Percentiles rank a stretch among this genome's conserved stretches.
Conservation (phyloP, 2,888 invertebrate genomes). For the Crocallis elinguaria region DNA sequence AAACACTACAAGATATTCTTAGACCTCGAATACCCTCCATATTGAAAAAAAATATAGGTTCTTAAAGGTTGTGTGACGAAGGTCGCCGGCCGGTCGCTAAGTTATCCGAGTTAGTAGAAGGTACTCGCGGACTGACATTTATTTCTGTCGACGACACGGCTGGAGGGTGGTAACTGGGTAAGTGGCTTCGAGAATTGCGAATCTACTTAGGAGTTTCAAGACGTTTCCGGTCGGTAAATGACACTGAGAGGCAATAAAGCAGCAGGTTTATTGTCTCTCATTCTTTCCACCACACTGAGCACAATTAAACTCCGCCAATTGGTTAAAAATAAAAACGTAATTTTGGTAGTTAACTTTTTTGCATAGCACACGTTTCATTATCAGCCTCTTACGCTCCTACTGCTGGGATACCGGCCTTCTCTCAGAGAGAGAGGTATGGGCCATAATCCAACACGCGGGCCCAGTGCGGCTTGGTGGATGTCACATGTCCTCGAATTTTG, state of each 20-base stretch:
- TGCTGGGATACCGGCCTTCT: too few relatives aligned
- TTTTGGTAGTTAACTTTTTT: too few relatives aligned
- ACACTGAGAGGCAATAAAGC: constrained; percentile 8
- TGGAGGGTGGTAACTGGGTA: constrained; percentile 42
- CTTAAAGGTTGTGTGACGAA: constrained; percentile 23
- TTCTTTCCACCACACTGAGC: too few relatives aligned
- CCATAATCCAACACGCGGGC: too few relatives aligned
- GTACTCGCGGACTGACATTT: constrained; percentile 34
- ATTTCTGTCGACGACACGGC: constrained; percentile 35
- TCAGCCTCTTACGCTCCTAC: too few relatives aligned
- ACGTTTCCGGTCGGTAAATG: constrained; percentile 10
- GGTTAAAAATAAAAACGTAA: too few relatives aligned
- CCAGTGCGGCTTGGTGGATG: too few relatives aligned
- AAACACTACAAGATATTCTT: constrained; percentile 30
- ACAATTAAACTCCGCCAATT: too few relatives aligned
- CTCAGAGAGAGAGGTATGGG: too few relatives aligned
- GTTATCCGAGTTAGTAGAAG: constrained; percentile 15
- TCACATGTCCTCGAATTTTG: too few relatives aligned
- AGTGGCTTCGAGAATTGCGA: constrained; percentile 32
- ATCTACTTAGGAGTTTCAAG: constrained; percentile 18
- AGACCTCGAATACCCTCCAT: constrained; percentile 32
- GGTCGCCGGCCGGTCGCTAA: constrained; percentile 24
- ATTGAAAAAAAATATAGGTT: constrained; percentile 31
- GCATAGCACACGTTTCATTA: too few relatives aligned
- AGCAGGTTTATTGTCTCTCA: neutral